Evolutionary conservation across 1,140 invertebrate species (phyloP).

Genomic region (Diorhabda sublineata): DNA sequence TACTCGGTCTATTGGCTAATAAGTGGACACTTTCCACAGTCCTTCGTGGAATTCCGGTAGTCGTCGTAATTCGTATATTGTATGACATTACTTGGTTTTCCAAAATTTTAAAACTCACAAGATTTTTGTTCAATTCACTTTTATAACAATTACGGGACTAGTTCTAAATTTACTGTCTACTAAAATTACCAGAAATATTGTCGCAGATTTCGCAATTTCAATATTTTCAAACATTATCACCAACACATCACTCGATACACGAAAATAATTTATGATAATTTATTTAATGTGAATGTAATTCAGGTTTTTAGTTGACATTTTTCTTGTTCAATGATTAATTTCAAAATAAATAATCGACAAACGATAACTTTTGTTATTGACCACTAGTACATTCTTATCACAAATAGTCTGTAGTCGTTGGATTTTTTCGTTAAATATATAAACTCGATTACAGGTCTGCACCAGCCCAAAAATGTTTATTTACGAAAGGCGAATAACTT

Average conservation of each 20-base stretch:
- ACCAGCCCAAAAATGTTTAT: no score
- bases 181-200: not conserved
- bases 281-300: no score
- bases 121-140: conserved; percentile 5
- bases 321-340: no score
- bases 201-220: not conserved
- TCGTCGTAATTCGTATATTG: conserved; percentile 8
- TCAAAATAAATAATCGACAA: no score
- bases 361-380: no score
- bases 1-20: conserved; percentile 34
- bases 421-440: no score
- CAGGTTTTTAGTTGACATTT: no score
- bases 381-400: no score
- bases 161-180: conserved; percentile 2
- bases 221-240: not conserved
- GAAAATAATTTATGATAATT: not conserved
- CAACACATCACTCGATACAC: not conserved
- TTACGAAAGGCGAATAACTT: no score
- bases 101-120: no score
- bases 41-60: conserved; percentile 16
- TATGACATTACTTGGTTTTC: conserved; percentile 7
- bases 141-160: not conserved
- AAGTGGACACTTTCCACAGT: conserved; percentile 35
- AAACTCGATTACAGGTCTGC: no score
- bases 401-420: no score